Conservation (phyloP, 1,140 invertebrate species). For the Euura lappo region DNA sequence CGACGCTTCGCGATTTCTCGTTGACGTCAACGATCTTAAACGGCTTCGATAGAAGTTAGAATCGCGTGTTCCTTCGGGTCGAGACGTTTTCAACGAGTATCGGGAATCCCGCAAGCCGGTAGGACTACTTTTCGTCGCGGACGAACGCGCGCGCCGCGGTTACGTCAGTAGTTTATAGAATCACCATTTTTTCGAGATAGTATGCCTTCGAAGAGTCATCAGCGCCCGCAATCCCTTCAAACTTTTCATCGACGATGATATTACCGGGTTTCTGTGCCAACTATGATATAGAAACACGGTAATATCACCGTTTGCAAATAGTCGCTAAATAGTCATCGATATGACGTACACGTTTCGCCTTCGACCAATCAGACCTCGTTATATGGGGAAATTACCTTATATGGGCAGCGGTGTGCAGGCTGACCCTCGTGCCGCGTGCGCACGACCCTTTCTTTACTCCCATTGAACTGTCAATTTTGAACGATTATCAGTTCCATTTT, state of each 20-base stretch:
- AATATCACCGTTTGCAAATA: not conserved
- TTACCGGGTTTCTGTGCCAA: not conserved
- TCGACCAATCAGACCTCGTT: constrained; percentile 56
- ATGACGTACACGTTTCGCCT: constrained; percentile 33
- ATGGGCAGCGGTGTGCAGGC: constrained; percentile 56
- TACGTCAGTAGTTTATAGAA: constrained; percentile 4
- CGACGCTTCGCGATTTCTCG: not conserved
- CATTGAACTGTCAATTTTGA: constrained; percentile 3
- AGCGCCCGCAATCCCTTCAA: not conserved
- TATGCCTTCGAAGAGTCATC: not conserved
- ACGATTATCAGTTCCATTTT: not conserved
- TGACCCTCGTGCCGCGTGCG: constrained; percentile 13
- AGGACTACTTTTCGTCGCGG: not conserved
- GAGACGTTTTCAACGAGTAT: not conserved
- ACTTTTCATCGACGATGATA: not conserved
- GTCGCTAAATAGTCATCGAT: constrained; percentile 13
- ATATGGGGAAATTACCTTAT: constrained; percentile 65
- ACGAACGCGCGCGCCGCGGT: not conserved
- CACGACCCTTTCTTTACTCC: not conserved
- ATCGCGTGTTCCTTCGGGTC: not conserved
- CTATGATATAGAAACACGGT: not conserved
- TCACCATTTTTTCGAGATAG: not conserved
- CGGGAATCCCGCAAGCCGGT: not conserved
- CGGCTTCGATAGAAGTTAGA: no score
- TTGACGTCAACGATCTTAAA: not conserved